These are phyloP conservation scores for Drosophila littoralis DNA, from an alignment of 1,140 invertebrate genomes.

Conservation along the genomic window DNA sequence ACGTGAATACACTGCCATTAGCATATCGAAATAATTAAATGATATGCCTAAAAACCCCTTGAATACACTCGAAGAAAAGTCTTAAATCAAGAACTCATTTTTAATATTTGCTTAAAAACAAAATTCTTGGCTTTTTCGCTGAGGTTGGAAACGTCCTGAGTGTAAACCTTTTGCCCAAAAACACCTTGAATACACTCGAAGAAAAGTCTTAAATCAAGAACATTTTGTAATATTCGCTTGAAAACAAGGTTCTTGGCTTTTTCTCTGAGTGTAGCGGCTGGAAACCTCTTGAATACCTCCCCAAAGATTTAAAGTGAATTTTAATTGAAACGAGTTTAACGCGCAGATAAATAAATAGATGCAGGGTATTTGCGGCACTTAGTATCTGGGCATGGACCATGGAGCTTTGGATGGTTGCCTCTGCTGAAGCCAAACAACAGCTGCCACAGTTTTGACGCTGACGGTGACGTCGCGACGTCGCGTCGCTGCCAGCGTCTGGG, in stretches of 20 bases:
- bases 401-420: slow-evolving; percentile 13
- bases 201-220: too few relatives aligned
- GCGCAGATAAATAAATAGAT: neutral
- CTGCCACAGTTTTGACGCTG: slow-evolving; percentile 23
- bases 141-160: neutral
- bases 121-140: neutral
- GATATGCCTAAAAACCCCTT: too few relatives aligned
- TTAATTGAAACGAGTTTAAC: neutral
- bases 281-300: neutral
- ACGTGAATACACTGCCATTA: slow-evolving; percentile 3
- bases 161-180: too few relatives aligned
- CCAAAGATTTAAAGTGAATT: neutral
- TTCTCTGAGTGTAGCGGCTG: neutral
- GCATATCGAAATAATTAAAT: too few relatives aligned
- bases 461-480: slow-evolving; percentile 3
- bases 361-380: slow-evolving; percentile 1
- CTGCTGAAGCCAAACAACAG: slow-evolving; percentile 45
- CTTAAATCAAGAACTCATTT: too few relatives aligned
- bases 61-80: too few relatives aligned
- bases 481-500: slow-evolving; percentile 47
- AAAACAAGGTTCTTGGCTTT: neutral
- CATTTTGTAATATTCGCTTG: too few relatives aligned
- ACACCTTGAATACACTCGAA: too few relatives aligned
- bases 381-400: neutral
- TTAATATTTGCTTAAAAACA: too few relatives aligned